phyloP scores from a whole-genome alignment of 2,797 vertebrate species.

The Sebastes diaconus region DNA sequence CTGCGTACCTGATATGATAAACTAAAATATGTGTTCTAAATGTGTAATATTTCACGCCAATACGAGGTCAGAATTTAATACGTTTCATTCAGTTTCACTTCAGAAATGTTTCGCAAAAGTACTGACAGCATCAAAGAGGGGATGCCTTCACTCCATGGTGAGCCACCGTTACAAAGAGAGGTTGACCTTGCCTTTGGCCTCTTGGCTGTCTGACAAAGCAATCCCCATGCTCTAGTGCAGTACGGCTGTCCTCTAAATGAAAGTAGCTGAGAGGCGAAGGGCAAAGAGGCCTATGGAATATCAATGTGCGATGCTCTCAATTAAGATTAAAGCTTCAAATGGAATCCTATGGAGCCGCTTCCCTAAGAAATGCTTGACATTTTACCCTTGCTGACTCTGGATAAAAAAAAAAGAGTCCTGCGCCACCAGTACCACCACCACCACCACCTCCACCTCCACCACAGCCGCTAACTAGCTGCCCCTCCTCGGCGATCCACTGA shows the following conservation, averaged over 20 bases:
- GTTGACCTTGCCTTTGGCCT: conserved; percentile 84
- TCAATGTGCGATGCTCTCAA: conserved; percentile 84
- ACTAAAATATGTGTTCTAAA: not conserved
- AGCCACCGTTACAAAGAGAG: conserved; percentile 73
- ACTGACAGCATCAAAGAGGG: conserved; percentile 70
- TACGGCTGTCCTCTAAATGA: conserved; percentile 82
- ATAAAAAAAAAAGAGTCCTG: conserved; percentile 65
- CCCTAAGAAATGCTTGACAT: conserved; percentile 83
- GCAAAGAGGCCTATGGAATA: conserved; percentile 84
- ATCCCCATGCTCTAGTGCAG: conserved; percentile 78
- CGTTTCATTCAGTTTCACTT: conserved; percentile 29
- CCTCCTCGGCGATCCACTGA: conserved; percentile 57
- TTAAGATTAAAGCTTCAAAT: conserved; percentile 84
- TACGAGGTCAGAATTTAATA: not conserved
- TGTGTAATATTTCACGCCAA: not conserved
- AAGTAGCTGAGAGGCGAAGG: conserved; percentile 83
- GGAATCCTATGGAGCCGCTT: conserved; percentile 79
- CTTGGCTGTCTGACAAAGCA: conserved; percentile 84
- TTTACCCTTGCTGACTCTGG: conserved; percentile 83
- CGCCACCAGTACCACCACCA: conserved; percentile 59
- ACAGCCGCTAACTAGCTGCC: conserved; percentile 67
- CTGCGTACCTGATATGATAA: not conserved
- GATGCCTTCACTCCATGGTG: conserved; percentile 65
- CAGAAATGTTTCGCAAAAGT: conserved; percentile 44
- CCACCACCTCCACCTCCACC: conserved; percentile 51